These are phyloP conservation scores for Agrotis exclamationis DNA, from an alignment of 2,888 invertebrate species.

Conservation along the genomic window DNA sequence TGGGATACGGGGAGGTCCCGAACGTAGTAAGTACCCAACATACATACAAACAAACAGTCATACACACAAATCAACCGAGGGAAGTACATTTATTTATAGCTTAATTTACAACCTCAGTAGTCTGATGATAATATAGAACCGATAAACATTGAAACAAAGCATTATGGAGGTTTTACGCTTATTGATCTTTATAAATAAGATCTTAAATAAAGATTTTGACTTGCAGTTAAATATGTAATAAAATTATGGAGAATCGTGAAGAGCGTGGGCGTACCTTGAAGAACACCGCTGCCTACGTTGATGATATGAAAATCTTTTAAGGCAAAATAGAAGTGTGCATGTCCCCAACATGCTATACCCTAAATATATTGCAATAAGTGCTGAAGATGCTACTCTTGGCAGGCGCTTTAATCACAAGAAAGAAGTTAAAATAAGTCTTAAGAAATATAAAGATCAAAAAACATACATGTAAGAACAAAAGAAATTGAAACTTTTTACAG, in stretches of 20 bases:
- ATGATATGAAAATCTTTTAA: too few relatives aligned
- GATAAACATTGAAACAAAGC: neutral
- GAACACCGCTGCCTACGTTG: neutral
- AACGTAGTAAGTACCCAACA: neutral
- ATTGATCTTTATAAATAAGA: neutral
- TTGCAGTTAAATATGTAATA: too few relatives aligned
- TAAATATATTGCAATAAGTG: neutral
- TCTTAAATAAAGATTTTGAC: too few relatives aligned
- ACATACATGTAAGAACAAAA: too few relatives aligned
- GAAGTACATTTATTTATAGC: neutral
- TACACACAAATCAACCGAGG: neutral
- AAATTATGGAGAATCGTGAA: neutral
- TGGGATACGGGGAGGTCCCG: constrained; percentile 33
- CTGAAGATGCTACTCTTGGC: neutral
- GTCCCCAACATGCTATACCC: too few relatives aligned
- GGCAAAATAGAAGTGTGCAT: too few relatives aligned
- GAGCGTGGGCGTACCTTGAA: neutral
- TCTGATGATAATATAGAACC: neutral
- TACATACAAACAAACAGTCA: neutral
- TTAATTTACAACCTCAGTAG: neutral
- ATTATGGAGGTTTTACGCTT: neutral
- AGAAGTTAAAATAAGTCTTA: neutral
- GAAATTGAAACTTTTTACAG: neutral
- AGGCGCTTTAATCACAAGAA: neutral
- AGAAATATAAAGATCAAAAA: neutral